Conservation (phyloP, 2,888 invertebrate species). For the Argynnis bischoffii region DNA sequence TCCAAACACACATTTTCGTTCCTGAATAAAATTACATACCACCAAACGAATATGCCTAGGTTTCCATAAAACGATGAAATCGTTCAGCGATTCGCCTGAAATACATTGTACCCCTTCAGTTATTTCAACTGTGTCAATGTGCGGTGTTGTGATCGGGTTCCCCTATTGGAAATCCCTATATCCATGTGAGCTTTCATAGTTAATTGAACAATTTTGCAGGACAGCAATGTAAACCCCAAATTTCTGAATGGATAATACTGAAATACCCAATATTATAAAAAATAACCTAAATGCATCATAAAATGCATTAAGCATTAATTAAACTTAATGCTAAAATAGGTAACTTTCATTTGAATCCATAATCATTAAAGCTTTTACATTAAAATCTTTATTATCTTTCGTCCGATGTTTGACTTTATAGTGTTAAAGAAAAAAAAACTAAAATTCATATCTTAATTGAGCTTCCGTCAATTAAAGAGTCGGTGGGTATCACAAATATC, state of each 20-base stretch:
- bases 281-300: no score
- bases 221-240: conserved; percentile 2
- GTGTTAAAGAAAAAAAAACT: no score
- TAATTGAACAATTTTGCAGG: conserved; percentile 61
- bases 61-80: not conserved
- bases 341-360: no score
- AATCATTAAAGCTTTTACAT: no score
- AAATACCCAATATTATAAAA: no score
- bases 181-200: conserved; percentile 58
- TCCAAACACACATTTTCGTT: conserved; percentile 5
- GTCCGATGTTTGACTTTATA: no score
- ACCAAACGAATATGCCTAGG: not conserved
- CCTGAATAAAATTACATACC: not conserved
- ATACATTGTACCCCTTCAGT: conserved; percentile 47
- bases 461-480: not conserved
- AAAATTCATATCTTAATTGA: not conserved
- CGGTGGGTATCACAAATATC: conserved; percentile 49
- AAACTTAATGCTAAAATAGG: no score
- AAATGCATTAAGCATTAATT: no score
- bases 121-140: conserved; percentile 71
- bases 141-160: conserved; percentile 63
- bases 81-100: conserved; percentile 21
- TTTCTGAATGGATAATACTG: no score
- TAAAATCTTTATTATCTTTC: no score
- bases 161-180: conserved; percentile 68